A percentile compares a stretch with the other conserved stretches of the same genome.
These are phyloP conservation scores for Haliclona indistincta DNA, from an alignment of 37 sponge, comb jelly and placozoan species.

Conservation along the genomic window DNA sequence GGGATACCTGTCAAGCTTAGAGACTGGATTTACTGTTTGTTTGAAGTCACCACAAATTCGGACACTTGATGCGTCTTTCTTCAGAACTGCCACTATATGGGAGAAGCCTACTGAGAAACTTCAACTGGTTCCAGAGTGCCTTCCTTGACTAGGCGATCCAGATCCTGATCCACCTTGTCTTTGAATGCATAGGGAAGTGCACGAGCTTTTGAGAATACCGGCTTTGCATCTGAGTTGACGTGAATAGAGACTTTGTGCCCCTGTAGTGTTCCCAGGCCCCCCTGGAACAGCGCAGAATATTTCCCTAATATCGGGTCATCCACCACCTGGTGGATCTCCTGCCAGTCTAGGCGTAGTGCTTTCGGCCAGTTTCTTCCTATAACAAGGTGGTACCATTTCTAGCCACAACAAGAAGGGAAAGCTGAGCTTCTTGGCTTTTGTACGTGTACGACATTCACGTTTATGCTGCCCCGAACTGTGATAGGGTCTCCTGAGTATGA, in stretches of 20 bases:
- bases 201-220: slow-evolving; percentile 13
- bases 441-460: background rate
- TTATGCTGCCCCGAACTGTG: background rate
- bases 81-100: slow-evolving; percentile 33
- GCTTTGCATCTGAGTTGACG: slow-evolving; percentile 6
- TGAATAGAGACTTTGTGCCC: background rate
- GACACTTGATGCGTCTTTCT: slow-evolving; percentile 14
- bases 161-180: slow-evolving; percentile 17
- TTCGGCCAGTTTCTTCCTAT: slow-evolving; percentile 13
- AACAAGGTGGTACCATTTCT: background rate
- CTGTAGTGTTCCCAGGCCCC: background rate
- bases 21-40: slow-evolving; percentile 26
- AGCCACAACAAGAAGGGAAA: slow-evolving; percentile 6
- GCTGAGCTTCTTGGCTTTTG: background rate
- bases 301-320: background rate
- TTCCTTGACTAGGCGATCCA: slow-evolving; percentile 23
- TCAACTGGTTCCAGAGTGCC: slow-evolving; percentile 23
- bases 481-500: slow-evolving; percentile 20
- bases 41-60: slow-evolving; percentile 41
- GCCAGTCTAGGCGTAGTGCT: slow-evolving; percentile 4
- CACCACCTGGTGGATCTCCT: background rate
- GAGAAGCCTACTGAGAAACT: slow-evolving; percentile 22
- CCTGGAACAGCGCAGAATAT: slow-evolving; percentile 3
- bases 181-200: slow-evolving; percentile 21
- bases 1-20: slow-evolving; percentile 11